Conservation (phyloP, 2,797 vertebrate genomes). For the Potorous gilbertii region DNA sequence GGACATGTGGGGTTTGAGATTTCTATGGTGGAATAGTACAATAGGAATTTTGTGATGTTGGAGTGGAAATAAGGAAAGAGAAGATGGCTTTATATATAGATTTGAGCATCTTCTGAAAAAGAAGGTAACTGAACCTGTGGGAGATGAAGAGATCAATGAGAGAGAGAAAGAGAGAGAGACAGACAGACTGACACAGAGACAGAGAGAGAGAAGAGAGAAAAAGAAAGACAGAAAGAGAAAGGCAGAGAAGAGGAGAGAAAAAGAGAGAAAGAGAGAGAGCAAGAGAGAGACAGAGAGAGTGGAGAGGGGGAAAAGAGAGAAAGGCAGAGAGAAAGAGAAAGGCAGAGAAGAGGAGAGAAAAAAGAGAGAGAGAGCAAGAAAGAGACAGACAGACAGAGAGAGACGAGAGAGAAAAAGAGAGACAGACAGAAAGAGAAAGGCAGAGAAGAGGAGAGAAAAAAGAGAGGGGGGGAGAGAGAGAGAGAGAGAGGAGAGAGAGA, state of each 20-base stretch:
- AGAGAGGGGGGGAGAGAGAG: too few species aligned
- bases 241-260: too few species aligned
- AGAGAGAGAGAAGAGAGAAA: too few species aligned
- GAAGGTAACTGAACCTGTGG: background rate
- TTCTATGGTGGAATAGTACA: background rate
- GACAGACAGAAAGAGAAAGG: too few species aligned
- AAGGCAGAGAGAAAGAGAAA: accelerated
- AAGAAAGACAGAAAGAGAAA: too few species aligned
- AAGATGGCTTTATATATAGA: background rate
- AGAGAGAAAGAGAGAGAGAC: background rate
- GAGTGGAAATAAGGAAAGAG: background rate
- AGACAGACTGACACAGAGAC: too few species aligned
- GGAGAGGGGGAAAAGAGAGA: too few species aligned
- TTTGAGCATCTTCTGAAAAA: background rate
- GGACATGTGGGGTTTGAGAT: background rate
- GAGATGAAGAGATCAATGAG: background rate
- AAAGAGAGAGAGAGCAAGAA: too few species aligned
- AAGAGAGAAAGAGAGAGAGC: background rate
- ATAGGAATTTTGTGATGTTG: background rate
- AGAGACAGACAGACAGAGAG: too few species aligned
- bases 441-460: too few species aligned
- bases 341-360: accelerated
- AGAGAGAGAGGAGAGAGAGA: too few species aligned
- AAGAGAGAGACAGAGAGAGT: background rate
- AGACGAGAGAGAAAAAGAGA: too few species aligned